Evolutionary conservation across 2,797 vertebrate genomes (phyloP), one percentile per base, ranked within the genome.

Genomic region (Florisuga fusca): DNA sequence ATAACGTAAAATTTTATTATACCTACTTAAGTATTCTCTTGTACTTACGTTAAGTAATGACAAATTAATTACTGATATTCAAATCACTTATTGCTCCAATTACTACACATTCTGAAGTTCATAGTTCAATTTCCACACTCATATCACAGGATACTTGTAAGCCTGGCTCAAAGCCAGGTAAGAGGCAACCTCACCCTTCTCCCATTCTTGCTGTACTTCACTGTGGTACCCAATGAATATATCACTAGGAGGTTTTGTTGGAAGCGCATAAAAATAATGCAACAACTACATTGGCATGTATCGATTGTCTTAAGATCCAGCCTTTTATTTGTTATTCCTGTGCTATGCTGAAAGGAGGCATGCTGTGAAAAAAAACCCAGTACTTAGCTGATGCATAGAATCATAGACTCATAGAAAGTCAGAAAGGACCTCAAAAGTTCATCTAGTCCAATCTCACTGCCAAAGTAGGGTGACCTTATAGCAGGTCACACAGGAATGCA

Each of bases 51-150:
- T 81, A 80, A 87, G 62, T 46, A 91, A 86, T n/a, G 81, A 92
- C 75, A 89, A 86, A 79, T 41, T 94, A 93, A 88, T 97, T 95
- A 94, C 66, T 68, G 77, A 77, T 50, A 50, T 73, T 97, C 51
- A 93, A 21, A 95, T 95, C 89, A 89, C 57, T 91, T 93, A 87
- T 51, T 85, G 41, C 34, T 94, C 19, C 57, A 73, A 64, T 95
- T 95, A 92, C 63, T 79, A 19, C 50, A 46, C 38, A 76, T 83
- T 96, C 77, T 58, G 48, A 93, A 93, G 31, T 82, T 54, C 51
- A 50, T 74, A 58, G 87, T 93, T 95, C 92, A 74, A 94, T 95
- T 97, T 97, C 66, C 45, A 51, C 7, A 17, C 33, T 86, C 72
- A 62, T 53, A 93, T 89, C 89, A 93, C 62, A 89, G 69, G 63